Evolutionary conservation across 1,140 invertebrate species (phyloP).

Genomic region (Charaxes varanes): DNA sequence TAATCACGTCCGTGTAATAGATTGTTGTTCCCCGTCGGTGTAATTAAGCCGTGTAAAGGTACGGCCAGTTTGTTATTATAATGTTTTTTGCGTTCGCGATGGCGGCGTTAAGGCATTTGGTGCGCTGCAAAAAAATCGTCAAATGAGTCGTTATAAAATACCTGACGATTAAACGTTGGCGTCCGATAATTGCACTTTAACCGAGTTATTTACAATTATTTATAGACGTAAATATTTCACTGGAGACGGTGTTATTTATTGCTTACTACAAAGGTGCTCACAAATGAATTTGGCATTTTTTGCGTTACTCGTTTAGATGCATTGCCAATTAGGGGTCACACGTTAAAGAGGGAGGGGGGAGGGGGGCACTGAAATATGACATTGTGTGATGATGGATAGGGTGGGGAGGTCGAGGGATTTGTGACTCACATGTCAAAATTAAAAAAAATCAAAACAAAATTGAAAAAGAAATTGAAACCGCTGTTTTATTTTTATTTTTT

Average conservation of each 20-base stretch:
- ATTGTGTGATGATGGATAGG: no score
- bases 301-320: no score
- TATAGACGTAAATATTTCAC: neutral
- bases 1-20: slow-evolving; percentile 33
- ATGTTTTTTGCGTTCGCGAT: slow-evolving; percentile 14
- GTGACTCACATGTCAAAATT: no score
- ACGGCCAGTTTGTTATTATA: slow-evolving; percentile 13
- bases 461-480: no score
- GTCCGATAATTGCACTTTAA: slow-evolving; percentile 1
- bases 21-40: slow-evolving; percentile 20
- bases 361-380: no score
- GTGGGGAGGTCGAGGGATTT: no score
- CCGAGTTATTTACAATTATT: slow-evolving; percentile 3
- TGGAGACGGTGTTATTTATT: neutral
- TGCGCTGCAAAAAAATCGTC: slow-evolving; percentile 14
- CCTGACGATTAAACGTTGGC: slow-evolving; percentile 13
- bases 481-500: no score
- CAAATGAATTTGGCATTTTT: no score
- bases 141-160: slow-evolving; percentile 20
- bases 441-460: no score
- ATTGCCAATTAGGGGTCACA: no score
- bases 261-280: no score
- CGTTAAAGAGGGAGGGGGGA: no score
- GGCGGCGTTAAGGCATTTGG: slow-evolving; percentile 13
- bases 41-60: slow-evolving; percentile 22